Evolutionary conservation across 2,113 vertebrate species (phyloP).

Genomic region (Chrysochloris asiatica): DNA sequence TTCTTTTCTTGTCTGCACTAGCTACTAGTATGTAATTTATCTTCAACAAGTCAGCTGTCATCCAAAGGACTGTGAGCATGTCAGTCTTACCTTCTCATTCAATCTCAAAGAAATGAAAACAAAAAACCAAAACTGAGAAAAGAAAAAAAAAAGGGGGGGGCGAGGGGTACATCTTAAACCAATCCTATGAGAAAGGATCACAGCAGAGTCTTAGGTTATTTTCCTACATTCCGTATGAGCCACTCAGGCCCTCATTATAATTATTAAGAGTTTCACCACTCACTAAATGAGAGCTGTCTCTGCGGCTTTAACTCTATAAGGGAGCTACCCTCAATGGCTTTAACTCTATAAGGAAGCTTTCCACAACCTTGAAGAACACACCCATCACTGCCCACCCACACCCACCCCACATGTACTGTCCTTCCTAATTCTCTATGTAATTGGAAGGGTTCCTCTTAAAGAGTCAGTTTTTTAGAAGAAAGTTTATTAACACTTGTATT

Average conservation of each 20-base stretch:
- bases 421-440: not conserved
- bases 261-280: not conserved
- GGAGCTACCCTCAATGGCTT: not conserved
- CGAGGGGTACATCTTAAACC: not conserved
- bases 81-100: conserved; percentile 64
- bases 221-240: not conserved
- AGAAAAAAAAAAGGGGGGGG: not conserved
- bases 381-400: fast-evolving
- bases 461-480: not conserved
- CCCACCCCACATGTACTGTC: not conserved
- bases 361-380: not conserved
- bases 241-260: not conserved
- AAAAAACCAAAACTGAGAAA: not conserved
- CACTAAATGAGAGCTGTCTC: too few species aligned
- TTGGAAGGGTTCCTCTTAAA: not conserved
- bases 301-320: too few species aligned
- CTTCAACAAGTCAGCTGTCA: not conserved
- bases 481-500: fast-evolving
- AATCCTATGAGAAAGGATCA: not conserved
- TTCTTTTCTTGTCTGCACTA: not conserved
- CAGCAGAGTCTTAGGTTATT: not conserved
- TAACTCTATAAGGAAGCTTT: too few species aligned
- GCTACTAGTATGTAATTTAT: not conserved
- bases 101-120: not conserved
- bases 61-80: not conserved